A percentile compares a stretch with the other conserved stretches of the same genome.
phyloP scores from a whole-genome alignment of 1,140 invertebrate genomes.

The Danaus plexippus region DNA sequence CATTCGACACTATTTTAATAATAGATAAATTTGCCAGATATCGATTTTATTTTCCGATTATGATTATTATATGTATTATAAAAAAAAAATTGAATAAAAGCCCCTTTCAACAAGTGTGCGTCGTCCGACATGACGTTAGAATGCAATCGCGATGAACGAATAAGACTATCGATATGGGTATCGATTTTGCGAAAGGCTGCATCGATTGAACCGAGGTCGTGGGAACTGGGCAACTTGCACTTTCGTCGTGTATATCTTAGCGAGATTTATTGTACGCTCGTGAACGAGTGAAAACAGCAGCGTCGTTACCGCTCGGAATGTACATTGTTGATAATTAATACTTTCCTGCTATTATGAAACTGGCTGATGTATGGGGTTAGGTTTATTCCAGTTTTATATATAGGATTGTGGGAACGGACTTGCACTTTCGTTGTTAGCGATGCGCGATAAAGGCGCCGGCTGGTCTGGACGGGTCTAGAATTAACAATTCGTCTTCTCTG shows the following conservation, averaged over 20 bases:
- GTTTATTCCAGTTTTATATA: too few relatives aligned
- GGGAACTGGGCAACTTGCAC: constrained; percentile 63
- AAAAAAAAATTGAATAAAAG: too few relatives aligned
- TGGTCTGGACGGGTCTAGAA: constrained; percentile 51
- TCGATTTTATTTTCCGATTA: too few relatives aligned
- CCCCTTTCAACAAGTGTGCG: not conserved
- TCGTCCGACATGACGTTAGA: not conserved
- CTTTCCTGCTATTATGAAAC: not conserved
- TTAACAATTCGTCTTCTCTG: constrained; percentile 37
- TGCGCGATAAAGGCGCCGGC: constrained; percentile 44
- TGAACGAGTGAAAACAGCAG: too few relatives aligned
- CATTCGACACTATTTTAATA: too few relatives aligned
- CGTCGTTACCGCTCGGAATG: too few relatives aligned
- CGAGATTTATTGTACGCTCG: constrained; percentile 5
- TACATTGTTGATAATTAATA: too few relatives aligned
- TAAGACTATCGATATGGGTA: not conserved
- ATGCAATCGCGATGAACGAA: not conserved
- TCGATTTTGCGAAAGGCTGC: constrained; percentile 40
- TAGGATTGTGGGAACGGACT: constrained; percentile 57
- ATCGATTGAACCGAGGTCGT: constrained; percentile 43
- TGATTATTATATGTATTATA: too few relatives aligned
- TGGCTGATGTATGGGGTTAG: not conserved
- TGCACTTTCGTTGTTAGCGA: constrained; percentile 54
- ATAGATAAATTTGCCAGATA: too few relatives aligned
- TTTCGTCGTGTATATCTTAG: constrained; percentile 34